A percentile compares a stretch with the other conserved stretches of the same genome.
Evolutionary conservation across 1,140 invertebrate species (phyloP).

Genomic region (Leptopilina boulardi): DNA sequence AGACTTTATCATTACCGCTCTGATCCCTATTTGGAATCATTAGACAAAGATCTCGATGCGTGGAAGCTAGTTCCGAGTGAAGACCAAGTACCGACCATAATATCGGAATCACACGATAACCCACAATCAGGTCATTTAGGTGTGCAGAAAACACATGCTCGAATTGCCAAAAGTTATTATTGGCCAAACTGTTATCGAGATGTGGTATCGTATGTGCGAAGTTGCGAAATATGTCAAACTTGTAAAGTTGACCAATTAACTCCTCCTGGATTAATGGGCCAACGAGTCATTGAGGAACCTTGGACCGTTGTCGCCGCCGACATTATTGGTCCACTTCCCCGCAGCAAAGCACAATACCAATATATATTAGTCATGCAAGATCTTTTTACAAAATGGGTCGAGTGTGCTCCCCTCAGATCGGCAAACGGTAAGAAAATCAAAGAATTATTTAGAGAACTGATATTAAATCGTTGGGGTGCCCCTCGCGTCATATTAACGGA

Average conservation of each 20-base stretch:
- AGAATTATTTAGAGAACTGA: neutral
- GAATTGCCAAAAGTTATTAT: constrained; percentile 45
- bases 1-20: constrained; percentile 40
- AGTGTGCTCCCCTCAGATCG: neutral
- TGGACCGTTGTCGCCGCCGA: constrained; percentile 56
- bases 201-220: constrained; percentile 38
- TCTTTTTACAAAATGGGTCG: neutral
- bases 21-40: constrained; percentile 19
- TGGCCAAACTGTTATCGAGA: constrained; percentile 45
- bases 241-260: constrained; percentile 10
- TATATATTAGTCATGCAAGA: neutral
- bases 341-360: constrained; percentile 20
- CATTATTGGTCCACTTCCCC: constrained; percentile 60
- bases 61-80: constrained; percentile 45
- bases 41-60: constrained; percentile 24
- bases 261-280: constrained; percentile 30
- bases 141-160: constrained; percentile 44
- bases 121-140: constrained; percentile 48
- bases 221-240: constrained; percentile 36
- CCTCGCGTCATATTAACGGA: constrained; percentile 48
- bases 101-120: constrained; percentile 42
- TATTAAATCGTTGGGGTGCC: neutral
- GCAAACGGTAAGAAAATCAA: neutral
- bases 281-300: constrained; percentile 32
- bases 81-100: neutral